Evolutionary conservation across 2,888 invertebrate species (phyloP), one percentile per base, ranked within the genome.

Genomic region (Xanthorhoe spadicearia): DNA sequence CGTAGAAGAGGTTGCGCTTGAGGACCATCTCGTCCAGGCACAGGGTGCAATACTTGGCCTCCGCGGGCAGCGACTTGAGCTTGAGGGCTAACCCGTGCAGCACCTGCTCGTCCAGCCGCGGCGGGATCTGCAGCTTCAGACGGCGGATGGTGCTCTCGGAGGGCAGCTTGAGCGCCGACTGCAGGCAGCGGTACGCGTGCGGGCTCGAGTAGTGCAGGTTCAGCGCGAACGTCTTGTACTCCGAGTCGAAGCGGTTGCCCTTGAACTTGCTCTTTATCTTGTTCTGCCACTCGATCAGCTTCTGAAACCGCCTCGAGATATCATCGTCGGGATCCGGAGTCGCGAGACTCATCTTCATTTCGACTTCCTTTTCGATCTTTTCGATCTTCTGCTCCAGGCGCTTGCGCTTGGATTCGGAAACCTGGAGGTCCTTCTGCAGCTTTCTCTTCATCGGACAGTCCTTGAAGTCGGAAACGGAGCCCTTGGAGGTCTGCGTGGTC

Each of bases 161-260:
- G 1, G 78, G 76, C 28, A 77, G 66, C 50, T 61, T 60, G 52
- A 77, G 68, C 49, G 74, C 56, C 19, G 71, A 67, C 63, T 73
- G 46, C 23, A 75, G 51, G 58, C 71, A 64, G 15, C 74, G 57
- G 57, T 78, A 77, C 9, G 74, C 63, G n/a, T 70, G 70, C 17
- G 77, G 77, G 64, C 73, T 77, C 23, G 71, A 67, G 64, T 66
- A 77, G 57, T 77, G 69, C 50, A 76, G 66, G 67, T 77, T 71
- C 59, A 76, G 61, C 13, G 75, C 73, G 61, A 74, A 73, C 46
- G 65, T 56, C 15, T 72, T 73, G 50, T 64, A 71, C 49, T 70
- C 71, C 0, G 69, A 61, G 56, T 69, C 69, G 64, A 73, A 74
- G 8, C 71, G 69, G 50, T 74, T 72, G 0, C 73, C 74, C 61